Conservation (phyloP, 2,113 vertebrate species). For the Aptenodytes forsteri region DNA sequence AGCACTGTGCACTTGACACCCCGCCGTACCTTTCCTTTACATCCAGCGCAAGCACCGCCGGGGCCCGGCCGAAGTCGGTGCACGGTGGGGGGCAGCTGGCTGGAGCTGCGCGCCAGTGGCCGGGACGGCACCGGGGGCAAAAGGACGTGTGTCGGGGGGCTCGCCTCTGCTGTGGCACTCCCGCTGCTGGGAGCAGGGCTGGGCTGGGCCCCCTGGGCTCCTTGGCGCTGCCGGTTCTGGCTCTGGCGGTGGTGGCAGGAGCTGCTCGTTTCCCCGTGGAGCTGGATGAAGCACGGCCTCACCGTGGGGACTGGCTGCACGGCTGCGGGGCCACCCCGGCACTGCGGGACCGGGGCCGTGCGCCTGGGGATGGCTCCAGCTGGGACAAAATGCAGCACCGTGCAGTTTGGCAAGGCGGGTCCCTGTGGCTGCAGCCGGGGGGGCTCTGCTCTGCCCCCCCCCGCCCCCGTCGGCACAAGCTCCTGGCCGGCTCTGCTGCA, state of each 20-base stretch:
- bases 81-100: no score
- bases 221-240: neutral
- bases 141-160: no score
- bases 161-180: neutral
- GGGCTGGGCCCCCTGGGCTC: neutral
- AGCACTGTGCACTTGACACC: neutral
- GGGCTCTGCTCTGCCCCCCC: neutral
- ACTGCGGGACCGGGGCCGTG: neutral
- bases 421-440: neutral
- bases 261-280: neutral
- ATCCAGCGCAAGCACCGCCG: neutral
- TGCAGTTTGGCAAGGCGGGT: neutral
- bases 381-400: neutral
- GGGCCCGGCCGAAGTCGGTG: neutral
- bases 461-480: neutral
- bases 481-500: neutral
- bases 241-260: neutral
- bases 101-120: neutral
- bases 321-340: neutral
- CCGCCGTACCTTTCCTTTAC: neutral
- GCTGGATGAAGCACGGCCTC: neutral
- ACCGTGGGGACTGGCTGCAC: neutral
- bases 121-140: fast-evolving
- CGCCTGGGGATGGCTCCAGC: neutral
- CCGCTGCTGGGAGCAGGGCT: neutral